These are phyloP conservation scores for Papilio glaucus DNA, from an alignment of 1,140 invertebrate genomes.

Conservation along the genomic window DNA sequence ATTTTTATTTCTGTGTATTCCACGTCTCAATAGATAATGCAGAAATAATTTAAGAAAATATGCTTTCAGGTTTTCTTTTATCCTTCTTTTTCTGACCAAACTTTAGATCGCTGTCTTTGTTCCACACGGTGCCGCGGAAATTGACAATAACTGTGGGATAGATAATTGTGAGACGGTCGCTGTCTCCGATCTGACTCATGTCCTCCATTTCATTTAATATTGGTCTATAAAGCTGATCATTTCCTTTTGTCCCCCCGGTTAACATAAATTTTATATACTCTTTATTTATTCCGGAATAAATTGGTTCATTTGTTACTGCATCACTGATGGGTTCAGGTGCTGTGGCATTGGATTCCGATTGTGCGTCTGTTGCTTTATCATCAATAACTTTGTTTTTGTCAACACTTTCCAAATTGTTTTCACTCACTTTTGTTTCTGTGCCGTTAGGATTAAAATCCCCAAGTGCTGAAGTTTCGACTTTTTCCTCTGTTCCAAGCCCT, in stretches of 20 bases:
- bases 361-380: constrained; percentile 52
- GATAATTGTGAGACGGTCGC: constrained; percentile 77
- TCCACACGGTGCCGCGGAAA: constrained; percentile 69
- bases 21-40: background rate
- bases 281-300: constrained; percentile 49
- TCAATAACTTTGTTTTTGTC: constrained; percentile 66
- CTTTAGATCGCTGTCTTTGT: constrained; percentile 72
- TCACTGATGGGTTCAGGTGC: constrained; percentile 58
- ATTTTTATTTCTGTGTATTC: too few species aligned
- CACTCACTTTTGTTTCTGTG: constrained; percentile 45
- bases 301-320: constrained; percentile 42
- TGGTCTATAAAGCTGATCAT: constrained; percentile 45
- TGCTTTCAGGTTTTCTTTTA: constrained; percentile 47
- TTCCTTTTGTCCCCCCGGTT: constrained; percentile 38
- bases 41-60: background rate
- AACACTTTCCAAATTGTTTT: constrained; percentile 39
- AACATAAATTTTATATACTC: constrained; percentile 40
- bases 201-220: constrained; percentile 69
- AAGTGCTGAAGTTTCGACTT: constrained; percentile 68
- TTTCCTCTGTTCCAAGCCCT: constrained; percentile 66
- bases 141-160: constrained; percentile 81
- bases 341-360: constrained; percentile 43
- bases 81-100: constrained; percentile 57
- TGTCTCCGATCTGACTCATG: constrained; percentile 78
- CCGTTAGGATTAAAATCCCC: constrained; percentile 66